These are phyloP conservation scores for Maniola jurtina DNA, from an alignment of 1,140 invertebrate genomes.

Conservation along the genomic window DNA sequence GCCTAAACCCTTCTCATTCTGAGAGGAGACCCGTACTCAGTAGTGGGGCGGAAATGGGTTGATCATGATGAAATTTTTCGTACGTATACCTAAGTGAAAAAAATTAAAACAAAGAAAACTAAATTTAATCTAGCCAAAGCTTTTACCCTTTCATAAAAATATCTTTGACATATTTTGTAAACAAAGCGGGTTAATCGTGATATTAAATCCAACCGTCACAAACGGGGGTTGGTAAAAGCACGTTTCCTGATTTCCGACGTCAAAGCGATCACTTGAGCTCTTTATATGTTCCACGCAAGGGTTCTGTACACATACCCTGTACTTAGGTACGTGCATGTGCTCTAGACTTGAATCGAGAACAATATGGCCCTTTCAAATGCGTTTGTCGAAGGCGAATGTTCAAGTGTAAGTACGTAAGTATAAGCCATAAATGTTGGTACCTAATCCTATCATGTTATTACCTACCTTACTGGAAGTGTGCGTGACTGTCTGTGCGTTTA, in stretches of 20 bases:
- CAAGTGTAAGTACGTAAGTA: not conserved
- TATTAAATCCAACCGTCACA: conserved; percentile 10
- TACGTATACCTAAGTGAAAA: too few species aligned
- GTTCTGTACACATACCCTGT: not conserved
- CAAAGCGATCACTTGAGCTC: conserved; percentile 39
- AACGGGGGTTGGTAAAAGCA: conserved; percentile 14
- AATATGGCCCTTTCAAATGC: conserved; percentile 15
- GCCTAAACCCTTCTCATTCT: too few species aligned
- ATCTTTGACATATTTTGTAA: conserved; percentile 25
- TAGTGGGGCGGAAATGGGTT: too few species aligned
- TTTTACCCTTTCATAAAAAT: conserved; percentile 2
- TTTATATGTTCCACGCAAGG: conserved; percentile 33
- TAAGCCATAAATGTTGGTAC: too few species aligned
- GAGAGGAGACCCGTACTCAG: too few species aligned
- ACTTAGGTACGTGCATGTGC: conserved; percentile 11
- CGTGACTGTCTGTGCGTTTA: too few species aligned
- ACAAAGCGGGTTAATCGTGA: conserved; percentile 26
- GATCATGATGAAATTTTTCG: too few species aligned
- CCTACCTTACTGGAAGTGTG: too few species aligned
- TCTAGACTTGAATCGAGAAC: conserved; percentile 21
- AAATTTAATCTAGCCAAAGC: not conserved
- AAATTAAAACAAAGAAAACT: not conserved
- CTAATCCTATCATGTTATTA: too few species aligned
- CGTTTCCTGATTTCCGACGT: conserved; percentile 34
- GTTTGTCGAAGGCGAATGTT: conserved; percentile 14